A percentile compares a stretch with the other conserved stretches of the same genome.
phyloP scores from a whole-genome alignment of 2,113 vertebrate genomes.

The Myotis yumanensis region DNA sequence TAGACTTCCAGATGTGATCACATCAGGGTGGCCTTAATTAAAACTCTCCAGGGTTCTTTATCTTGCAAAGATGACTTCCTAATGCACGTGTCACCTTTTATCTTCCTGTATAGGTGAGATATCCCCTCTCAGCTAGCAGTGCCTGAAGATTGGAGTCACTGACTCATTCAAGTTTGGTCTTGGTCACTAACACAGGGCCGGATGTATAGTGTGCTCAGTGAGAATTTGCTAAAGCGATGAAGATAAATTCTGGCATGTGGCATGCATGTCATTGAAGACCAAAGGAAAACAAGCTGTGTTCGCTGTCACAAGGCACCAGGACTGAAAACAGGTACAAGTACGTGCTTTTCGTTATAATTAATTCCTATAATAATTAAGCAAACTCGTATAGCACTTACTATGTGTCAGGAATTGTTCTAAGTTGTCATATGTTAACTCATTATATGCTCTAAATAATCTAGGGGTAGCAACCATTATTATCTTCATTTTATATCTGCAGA shows the following conservation, averaged over 20 bases:
- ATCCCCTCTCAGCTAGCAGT: not conserved
- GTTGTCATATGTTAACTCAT: not conserved
- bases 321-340: not conserved
- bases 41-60: not conserved
- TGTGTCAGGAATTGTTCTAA: not conserved
- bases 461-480: not conserved
- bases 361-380: not conserved
- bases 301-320: accelerated
- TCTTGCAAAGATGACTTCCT: not conserved
- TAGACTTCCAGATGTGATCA: too few species aligned
- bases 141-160: not conserved
- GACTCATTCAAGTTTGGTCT: not conserved
- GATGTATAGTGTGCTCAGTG: not conserved
- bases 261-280: not conserved
- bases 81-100: too few species aligned
- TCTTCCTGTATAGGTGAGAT: not conserved
- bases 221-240: not conserved
- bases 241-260: not conserved
- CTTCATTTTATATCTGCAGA: not conserved
- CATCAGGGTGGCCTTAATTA: not conserved
- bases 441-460: not conserved
- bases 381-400: not conserved
- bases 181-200: not conserved
- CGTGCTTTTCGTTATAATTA: not conserved
- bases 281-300: not conserved